phyloP scores from a whole-genome alignment of 2,797 vertebrate genomes.

The Oreonectes daqikongensis region DNA sequence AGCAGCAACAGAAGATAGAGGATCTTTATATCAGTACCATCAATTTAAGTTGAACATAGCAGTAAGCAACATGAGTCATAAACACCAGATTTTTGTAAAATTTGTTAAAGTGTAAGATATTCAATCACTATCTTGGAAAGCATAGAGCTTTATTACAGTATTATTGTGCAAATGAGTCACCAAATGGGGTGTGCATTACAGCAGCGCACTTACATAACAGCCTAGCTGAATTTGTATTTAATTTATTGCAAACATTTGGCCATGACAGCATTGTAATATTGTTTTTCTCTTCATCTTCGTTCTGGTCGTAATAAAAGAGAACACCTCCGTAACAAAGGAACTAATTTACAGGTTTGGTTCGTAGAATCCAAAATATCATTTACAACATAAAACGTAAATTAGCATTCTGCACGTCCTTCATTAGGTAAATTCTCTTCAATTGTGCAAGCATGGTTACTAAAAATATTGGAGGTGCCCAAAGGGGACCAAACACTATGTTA shows the following conservation, averaged over 20 bases:
- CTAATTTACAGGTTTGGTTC: not conserved
- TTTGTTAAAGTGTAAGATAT: not conserved
- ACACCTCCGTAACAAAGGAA: not conserved
- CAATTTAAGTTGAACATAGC: not conserved
- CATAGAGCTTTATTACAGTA: not conserved
- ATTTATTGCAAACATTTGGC: slow-evolving; percentile 1
- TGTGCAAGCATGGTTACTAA: slow-evolving; percentile 23
- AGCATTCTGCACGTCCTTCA: not conserved
- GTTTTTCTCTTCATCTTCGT: not conserved
- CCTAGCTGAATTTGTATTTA: not conserved
- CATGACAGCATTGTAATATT: not conserved
- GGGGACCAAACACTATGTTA: slow-evolving; percentile 36
- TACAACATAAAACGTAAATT: not conserved
- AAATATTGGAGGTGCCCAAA: slow-evolving; percentile 41
- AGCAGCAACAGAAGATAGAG: not conserved
- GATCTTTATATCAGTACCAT: not conserved
- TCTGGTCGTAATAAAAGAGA: not conserved
- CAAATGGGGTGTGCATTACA: not conserved
- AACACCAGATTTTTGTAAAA: not conserved
- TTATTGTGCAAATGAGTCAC: not conserved
- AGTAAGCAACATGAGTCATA: not conserved
- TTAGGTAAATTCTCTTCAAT: not conserved
- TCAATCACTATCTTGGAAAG: not conserved
- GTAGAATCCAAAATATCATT: not conserved
- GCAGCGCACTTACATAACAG: not conserved